phyloP scores from a whole-genome alignment of 2,797 vertebrate species.

The Anas bahamensis region DNA sequence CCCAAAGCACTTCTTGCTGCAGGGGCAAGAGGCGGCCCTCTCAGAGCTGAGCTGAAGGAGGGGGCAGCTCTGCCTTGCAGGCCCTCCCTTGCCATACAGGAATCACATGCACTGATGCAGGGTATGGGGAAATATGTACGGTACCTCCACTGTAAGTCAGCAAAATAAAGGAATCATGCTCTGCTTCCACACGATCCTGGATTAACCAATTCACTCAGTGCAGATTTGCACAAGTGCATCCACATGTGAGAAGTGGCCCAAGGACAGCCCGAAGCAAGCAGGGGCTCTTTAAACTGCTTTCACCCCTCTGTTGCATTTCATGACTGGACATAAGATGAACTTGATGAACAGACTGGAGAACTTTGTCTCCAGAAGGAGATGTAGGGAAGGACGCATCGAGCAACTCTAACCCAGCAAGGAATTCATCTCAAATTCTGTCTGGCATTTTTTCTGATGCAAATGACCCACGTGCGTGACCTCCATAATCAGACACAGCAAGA shows the following conservation, averaged over 20 bases:
- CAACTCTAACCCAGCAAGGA: not conserved
- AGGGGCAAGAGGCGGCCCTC: not conserved
- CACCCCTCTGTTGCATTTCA: not conserved
- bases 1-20: not conserved
- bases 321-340: not conserved
- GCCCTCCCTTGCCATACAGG: not conserved
- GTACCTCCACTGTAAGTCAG: not conserved
- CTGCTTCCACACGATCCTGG: not conserved
- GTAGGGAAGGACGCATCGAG: not conserved
- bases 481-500: not conserved
- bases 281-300: not conserved
- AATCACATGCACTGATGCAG: accelerated
- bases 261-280: not conserved
- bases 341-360: not conserved
- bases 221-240: not conserved
- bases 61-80: not conserved
- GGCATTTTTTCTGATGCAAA: not conserved
- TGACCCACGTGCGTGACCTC: not conserved
- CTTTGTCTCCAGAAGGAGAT: not conserved
- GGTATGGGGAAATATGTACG: not conserved
- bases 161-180: not conserved
- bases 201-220: not conserved
- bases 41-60: not conserved
- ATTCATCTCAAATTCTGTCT: not conserved
- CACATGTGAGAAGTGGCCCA: not conserved